These are phyloP conservation scores for Epirrhoe alternata DNA, from an alignment of 2,888 invertebrate genomes.

Conservation along the genomic window DNA sequence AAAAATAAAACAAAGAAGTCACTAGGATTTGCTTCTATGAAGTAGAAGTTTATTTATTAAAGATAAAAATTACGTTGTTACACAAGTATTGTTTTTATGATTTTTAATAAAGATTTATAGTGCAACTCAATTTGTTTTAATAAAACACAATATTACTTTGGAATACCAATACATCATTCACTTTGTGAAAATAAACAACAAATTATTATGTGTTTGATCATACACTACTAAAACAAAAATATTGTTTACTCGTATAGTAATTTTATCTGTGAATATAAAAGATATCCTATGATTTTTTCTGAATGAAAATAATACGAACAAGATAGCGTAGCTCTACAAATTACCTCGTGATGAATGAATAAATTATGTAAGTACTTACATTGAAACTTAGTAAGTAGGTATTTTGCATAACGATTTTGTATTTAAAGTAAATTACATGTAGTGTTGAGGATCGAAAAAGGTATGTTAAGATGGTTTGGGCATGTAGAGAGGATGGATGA, in stretches of 20 bases:
- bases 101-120: slow-evolving; percentile 48
- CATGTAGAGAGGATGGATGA: too few species aligned
- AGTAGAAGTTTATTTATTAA: slow-evolving; percentile 32
- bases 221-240: not conserved
- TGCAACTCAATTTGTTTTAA: slow-evolving; percentile 40
- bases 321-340: not conserved
- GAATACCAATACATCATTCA: slow-evolving; percentile 45
- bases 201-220: slow-evolving; percentile 14
- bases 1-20: not conserved
- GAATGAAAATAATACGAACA: not conserved
- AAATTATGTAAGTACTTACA: too few species aligned
- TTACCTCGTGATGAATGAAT: not conserved
- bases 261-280: not conserved
- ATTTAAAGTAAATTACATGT: too few species aligned
- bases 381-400: not conserved
- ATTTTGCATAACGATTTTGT: not conserved
- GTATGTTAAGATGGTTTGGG: too few species aligned
- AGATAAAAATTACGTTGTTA: slow-evolving; percentile 38
- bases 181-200: slow-evolving; percentile 26
- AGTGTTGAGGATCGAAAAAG: too few species aligned
- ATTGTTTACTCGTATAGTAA: not conserved
- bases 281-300: not conserved
- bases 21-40: slow-evolving; percentile 25
- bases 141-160: slow-evolving; percentile 43
- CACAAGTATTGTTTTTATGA: slow-evolving; percentile 25